These are phyloP conservation scores for sheep (Ovis aries) DNA, from an alignment of 2,113 vertebrate species.

Conservation along the genomic window ARS-UI_Ramb_v3.0 NC_056056.1:97667001-97667500, in stretches of 20 bases:
- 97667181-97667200: background rate
- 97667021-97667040: background rate
- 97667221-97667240: background rate
- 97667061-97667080: background rate
- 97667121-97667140: background rate
- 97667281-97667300: accelerated
- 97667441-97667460: background rate
- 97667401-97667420: background rate
- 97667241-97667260: background rate
- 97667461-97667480: background rate
- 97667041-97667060: background rate
- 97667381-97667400: background rate
- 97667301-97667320: background rate
- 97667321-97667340: background rate
- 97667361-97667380: background rate
- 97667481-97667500: background rate
- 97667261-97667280: background rate
- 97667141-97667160: background rate
- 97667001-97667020: background rate
- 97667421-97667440: background rate
- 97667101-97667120: background rate
- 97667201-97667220: background rate
- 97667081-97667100: background rate
- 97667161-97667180: background rate
- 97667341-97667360: background rate